phyloP scores from a whole-genome alignment of 2,797 vertebrate species.

The Chelon auratus region DNA sequence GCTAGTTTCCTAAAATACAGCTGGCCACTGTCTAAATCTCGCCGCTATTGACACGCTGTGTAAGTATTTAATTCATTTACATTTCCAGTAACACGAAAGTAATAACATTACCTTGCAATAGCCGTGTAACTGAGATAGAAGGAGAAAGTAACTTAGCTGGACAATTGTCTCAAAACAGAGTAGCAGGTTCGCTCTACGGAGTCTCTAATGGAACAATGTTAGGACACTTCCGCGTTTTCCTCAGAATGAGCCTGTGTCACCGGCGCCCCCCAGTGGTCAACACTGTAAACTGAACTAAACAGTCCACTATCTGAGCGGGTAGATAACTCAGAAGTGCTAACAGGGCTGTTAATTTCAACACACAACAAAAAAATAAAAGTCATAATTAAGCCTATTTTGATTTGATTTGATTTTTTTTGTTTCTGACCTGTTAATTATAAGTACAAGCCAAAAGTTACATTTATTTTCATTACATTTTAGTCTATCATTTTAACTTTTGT shows the following conservation, averaged over 20 bases:
- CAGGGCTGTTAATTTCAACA: no score
- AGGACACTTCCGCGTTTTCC: slow-evolving; percentile 50
- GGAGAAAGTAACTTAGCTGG: not conserved
- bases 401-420: no score
- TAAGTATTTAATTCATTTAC: not conserved
- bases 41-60: rapidly evolving
- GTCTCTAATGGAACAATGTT: slow-evolving; percentile 43
- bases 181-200: slow-evolving; percentile 59
- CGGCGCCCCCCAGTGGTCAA: slow-evolving; percentile 46
- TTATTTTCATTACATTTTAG: no score
- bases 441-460: no score
- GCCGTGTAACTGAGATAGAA: not conserved
- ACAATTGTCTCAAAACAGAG: slow-evolving; percentile 50
- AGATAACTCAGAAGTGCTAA: no score
- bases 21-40: not conserved
- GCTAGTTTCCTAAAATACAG: slow-evolving; percentile 24
- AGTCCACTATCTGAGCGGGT: no score
- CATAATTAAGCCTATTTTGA: no score
- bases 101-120: slow-evolving; percentile 27
- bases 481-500: no score
- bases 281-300: not conserved
- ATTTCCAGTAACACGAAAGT: rapidly evolving
- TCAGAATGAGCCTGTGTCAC: not conserved
- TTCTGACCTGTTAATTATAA: no score
- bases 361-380: no score